Evolutionary conservation across 2,888 invertebrate species (phyloP).

Genomic region (Ophioninae sp.): DNA sequence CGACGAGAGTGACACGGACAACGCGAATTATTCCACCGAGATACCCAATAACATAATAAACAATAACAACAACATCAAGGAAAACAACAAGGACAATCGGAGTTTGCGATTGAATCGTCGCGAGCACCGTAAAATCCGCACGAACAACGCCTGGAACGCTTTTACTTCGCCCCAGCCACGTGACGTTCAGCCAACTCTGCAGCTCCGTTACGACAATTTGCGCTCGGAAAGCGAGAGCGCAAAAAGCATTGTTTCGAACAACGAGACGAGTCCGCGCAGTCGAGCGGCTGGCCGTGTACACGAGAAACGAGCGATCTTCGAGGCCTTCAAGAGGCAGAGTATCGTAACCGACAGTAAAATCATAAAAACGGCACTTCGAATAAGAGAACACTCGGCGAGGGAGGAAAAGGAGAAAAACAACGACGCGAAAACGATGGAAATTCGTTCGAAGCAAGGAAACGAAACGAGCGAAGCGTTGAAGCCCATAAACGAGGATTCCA

Average conservation of each 20-base stretch:
- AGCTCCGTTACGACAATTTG: slow-evolving; percentile 75
- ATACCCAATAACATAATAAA: slow-evolving; percentile 50
- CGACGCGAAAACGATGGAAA: neutral
- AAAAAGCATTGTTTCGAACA: neutral
- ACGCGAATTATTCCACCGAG: slow-evolving; percentile 66
- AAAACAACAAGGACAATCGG: slow-evolving; percentile 68
- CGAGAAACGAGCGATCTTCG: slow-evolving; percentile 74
- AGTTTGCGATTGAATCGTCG: slow-evolving; percentile 65
- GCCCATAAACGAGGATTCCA: slow-evolving; percentile 1
- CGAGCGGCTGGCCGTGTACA: slow-evolving; percentile 65
- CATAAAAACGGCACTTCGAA: slow-evolving; percentile 74
- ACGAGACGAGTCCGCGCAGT: slow-evolving; percentile 15
- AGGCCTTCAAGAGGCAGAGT: slow-evolving; percentile 74
- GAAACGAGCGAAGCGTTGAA: slow-evolving; percentile 65
- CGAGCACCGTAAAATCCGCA: slow-evolving; percentile 72
- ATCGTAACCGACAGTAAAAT: slow-evolving; percentile 75
- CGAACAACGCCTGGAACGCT: slow-evolving; percentile 76
- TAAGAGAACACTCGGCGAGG: slow-evolving; percentile 71
- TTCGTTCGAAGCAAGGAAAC: neutral
- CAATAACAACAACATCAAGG: slow-evolving; percentile 60
- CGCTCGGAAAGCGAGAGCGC: slow-evolving; percentile 67
- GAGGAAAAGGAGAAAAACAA: slow-evolving; percentile 46
- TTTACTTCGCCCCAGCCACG: slow-evolving; percentile 68
- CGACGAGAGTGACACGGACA: slow-evolving; percentile 78
- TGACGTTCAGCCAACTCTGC: slow-evolving; percentile 69